A percentile compares a stretch with the other conserved stretches of the same genome.
These are phyloP conservation scores for Planococcus citri DNA, from an alignment of 1,140 invertebrate species.

Conservation along the genomic window DNA sequence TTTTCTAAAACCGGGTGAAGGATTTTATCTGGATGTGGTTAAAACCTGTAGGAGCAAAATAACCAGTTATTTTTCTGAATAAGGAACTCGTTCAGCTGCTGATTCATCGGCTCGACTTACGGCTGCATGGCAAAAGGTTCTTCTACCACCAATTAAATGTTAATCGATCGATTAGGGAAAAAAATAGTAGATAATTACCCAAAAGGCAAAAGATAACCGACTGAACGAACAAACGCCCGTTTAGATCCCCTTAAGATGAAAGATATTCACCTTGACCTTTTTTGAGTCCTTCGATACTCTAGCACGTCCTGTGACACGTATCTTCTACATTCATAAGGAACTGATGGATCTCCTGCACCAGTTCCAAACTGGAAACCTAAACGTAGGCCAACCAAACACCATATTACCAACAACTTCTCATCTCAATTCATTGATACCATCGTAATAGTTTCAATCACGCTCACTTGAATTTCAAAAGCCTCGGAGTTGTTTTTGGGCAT, in stretches of 20 bases:
- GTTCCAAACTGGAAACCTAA: slow-evolving; percentile 89
- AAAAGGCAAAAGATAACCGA: too few species aligned
- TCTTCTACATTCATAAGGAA: slow-evolving; percentile 95
- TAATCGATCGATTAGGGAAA: too few species aligned
- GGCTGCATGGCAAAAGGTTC: too few species aligned
- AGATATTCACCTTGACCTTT: too few species aligned
- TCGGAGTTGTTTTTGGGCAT: slow-evolving; percentile 39
- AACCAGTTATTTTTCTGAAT: background rate
- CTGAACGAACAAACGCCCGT: too few species aligned
- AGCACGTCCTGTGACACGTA: slow-evolving; percentile 94
- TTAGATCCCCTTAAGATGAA: slow-evolving; percentile 86
- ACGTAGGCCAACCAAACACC: slow-evolving; percentile 25
- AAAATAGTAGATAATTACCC: too few species aligned
- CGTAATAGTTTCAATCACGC: too few species aligned
- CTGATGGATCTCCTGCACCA: slow-evolving; percentile 98
- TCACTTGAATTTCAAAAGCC: slow-evolving; percentile 79
- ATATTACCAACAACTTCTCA: too few species aligned
- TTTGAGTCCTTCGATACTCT: slow-evolving; percentile 88
- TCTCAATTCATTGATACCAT: too few species aligned
- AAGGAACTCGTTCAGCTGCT: too few species aligned
- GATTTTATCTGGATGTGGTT: slow-evolving; percentile 94
- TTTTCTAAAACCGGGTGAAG: slow-evolving; percentile 80
- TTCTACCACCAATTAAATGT: too few species aligned
- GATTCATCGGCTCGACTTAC: too few species aligned
- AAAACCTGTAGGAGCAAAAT: slow-evolving; percentile 48